Conservation (phyloP, 1,140 invertebrate species). For the Zophobas atratus region DNA sequence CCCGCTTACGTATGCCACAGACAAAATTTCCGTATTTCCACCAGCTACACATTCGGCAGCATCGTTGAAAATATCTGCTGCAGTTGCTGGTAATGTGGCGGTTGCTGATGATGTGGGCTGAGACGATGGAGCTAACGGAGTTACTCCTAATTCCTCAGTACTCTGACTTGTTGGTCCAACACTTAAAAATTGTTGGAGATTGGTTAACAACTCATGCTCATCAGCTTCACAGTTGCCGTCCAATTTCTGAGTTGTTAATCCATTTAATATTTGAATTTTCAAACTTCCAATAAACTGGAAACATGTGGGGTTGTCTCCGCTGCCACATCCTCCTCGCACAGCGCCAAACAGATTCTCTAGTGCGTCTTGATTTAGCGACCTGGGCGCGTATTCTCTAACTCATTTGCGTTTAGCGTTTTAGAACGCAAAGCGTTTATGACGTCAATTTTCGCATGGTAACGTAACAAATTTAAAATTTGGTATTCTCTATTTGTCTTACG, state of each 20-base stretch:
- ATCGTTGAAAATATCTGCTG: slow-evolving; percentile 16
- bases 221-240: slow-evolving; percentile 49
- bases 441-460: too few relatives aligned
- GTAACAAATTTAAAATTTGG: too few relatives aligned
- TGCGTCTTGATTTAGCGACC: slow-evolving; percentile 45
- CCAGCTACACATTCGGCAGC: slow-evolving; percentile 18
- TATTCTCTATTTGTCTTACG: too few relatives aligned
- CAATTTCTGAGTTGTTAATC: slow-evolving; percentile 22
- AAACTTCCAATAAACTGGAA: slow-evolving; percentile 50
- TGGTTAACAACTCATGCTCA: slow-evolving; percentile 34
- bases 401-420: too few relatives aligned
- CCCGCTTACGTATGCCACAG: slow-evolving; percentile 49
- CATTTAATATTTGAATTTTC: slow-evolving; percentile 55
- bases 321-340: slow-evolving; percentile 48
- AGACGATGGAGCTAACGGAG: slow-evolving; percentile 3
- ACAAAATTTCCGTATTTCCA: slow-evolving; percentile 33
- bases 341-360: slow-evolving; percentile 53
- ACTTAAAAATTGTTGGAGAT: slow-evolving; percentile 49
- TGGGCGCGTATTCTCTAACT: neutral
- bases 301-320: slow-evolving; percentile 49
- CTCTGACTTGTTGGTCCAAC: slow-evolving; percentile 1
- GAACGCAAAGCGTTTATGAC: too few relatives aligned
- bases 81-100: neutral
- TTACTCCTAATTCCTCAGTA: neutral
- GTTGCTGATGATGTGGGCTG: neutral